Conservation (phyloP, 2,888 invertebrate species). For the Drosophila mettleri region DNA sequence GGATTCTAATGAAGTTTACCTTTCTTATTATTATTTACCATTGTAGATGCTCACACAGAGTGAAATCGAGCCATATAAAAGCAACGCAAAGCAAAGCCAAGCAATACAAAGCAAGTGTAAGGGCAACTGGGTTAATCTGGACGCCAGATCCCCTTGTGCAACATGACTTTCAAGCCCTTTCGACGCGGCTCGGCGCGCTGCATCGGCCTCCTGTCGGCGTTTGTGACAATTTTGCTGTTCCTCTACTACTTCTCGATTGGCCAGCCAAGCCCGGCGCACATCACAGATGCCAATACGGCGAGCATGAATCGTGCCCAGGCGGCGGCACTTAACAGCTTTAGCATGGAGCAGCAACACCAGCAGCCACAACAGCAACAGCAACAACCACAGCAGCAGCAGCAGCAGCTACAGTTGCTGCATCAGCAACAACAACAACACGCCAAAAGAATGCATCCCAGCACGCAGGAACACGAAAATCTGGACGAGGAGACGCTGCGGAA, state of each 20-base stretch:
- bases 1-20: conserved; percentile 2
- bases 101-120: not conserved
- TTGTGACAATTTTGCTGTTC: conserved; percentile 84
- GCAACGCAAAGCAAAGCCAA: not conserved
- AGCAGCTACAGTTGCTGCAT: conserved; percentile 17
- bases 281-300: conserved; percentile 61
- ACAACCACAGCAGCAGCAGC: conserved; percentile 42
- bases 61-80: not conserved
- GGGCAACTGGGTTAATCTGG: conserved; percentile 9
- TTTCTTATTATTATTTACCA: not conserved
- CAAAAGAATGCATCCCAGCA: conserved; percentile 28
- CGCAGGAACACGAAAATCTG: conserved; percentile 18
- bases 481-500: conserved; percentile 28
- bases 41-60: conserved; percentile 58
- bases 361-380: conserved; percentile 44
- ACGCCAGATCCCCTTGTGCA: conserved; percentile 20
- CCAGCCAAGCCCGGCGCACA: conserved; percentile 77
- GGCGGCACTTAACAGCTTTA: conserved; percentile 44
- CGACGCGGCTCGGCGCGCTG: conserved; percentile 85
- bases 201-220: conserved; percentile 84
- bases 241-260: conserved; percentile 85
- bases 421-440: not conserved
- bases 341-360: conserved; percentile 35
- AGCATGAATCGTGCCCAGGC: conserved; percentile 35
- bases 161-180: conserved; percentile 84